Conservation (phyloP, 2,113 vertebrate species). For the Calypte anna region DNA sequence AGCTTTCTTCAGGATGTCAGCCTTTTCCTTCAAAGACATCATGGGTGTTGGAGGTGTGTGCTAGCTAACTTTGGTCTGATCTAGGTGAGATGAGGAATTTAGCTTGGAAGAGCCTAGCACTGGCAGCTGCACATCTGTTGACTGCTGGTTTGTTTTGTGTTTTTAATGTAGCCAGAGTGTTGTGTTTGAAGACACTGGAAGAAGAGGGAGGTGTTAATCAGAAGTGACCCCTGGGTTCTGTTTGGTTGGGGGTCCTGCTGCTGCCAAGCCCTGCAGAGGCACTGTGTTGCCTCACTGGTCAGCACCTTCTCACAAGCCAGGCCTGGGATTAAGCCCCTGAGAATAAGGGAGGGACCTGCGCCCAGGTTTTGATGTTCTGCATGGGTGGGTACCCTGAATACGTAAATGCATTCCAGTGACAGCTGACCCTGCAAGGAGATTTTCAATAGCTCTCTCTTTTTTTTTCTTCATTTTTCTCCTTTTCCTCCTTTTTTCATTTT, state of each 20-base stretch:
- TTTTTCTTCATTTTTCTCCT: not conserved
- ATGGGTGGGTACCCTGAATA: slow-evolving; percentile 80
- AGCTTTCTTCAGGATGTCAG: not conserved
- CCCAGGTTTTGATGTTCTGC: slow-evolving; percentile 84
- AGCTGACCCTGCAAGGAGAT: slow-evolving; percentile 73
- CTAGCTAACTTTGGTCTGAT: not conserved
- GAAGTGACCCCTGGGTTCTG: not conserved
- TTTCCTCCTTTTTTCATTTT: fast-evolving
- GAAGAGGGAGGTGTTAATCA: not conserved
- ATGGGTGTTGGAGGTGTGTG: no score
- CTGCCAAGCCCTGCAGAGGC: slow-evolving; percentile 46
- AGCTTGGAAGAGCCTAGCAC: not conserved
- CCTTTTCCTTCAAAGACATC: not conserved
- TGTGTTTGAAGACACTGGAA: not conserved
- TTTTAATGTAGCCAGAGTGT: not conserved
- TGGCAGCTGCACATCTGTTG: not conserved
- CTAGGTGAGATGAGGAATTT: not conserved
- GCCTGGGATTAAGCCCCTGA: slow-evolving; percentile 47
- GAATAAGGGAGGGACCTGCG: slow-evolving; percentile 68
- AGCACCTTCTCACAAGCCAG: not conserved
- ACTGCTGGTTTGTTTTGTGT: not conserved
- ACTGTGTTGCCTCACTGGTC: slow-evolving; percentile 34
- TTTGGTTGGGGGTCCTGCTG: slow-evolving; percentile 40
- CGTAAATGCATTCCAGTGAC: slow-evolving; percentile 77
- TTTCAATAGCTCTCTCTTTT: slow-evolving; percentile 65